A percentile compares a stretch with the other conserved stretches of the same genome.
phyloP scores from a whole-genome alignment of 2,113 vertebrate genomes.

The Pterocles orientalis region DNA sequence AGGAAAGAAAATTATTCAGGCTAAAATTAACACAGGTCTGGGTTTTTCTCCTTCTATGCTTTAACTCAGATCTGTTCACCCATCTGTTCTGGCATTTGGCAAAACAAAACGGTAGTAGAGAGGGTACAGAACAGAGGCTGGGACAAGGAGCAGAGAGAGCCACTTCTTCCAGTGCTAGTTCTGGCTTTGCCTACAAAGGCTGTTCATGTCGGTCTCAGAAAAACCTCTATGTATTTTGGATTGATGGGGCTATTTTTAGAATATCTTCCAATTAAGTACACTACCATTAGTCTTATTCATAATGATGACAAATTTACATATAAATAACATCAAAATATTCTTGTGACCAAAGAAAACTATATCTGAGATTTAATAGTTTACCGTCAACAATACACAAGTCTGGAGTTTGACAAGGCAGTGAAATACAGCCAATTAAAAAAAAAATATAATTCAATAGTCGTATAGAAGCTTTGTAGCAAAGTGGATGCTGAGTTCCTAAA shows the following conservation, averaged over 20 bases:
- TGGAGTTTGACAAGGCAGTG: neutral
- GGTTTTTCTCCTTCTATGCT: neutral
- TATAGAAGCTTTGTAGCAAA: neutral
- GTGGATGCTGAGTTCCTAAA: neutral
- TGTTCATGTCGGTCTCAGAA: neutral
- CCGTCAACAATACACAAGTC: neutral
- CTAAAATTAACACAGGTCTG: neutral
- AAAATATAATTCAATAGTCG: neutral
- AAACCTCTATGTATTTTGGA: neutral
- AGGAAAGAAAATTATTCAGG: neutral
- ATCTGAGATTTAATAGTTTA: neutral
- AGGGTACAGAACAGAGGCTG: neutral
- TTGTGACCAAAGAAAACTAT: neutral
- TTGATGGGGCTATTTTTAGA: neutral
- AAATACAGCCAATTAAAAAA: neutral
- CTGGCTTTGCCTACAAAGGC: neutral
- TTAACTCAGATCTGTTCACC: neutral
- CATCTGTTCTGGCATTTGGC: fast-evolving
- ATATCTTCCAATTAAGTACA: neutral
- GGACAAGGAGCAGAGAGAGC: neutral
- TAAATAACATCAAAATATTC: neutral
- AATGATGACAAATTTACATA: neutral
- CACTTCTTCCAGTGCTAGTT: neutral
- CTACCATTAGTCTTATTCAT: neutral
- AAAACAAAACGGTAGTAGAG: neutral